phyloP scores from a whole-genome alignment of 2,888 invertebrate species.

The Clistopyga incitator region DNA sequence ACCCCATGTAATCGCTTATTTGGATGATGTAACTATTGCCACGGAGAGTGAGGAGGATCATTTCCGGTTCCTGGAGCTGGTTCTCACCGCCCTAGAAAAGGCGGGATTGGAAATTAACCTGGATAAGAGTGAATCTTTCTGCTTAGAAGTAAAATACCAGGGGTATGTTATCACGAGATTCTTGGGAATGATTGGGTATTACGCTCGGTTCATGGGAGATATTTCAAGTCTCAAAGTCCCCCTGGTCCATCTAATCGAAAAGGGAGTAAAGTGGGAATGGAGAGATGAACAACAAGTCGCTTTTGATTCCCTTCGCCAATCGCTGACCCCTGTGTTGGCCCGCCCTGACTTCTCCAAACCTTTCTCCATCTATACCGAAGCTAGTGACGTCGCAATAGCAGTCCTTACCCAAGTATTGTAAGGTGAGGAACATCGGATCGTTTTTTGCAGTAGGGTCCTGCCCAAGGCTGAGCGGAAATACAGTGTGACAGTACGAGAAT shows the following conservation, averaged over 20 bases:
- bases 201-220: no score
- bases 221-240: no score
- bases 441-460: constrained; percentile 1
- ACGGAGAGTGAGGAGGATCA: no score
- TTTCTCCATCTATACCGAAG: constrained; percentile 40
- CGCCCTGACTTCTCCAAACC: constrained; percentile 37
- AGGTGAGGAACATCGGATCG: constrained; percentile 18
- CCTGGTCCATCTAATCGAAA: no score
- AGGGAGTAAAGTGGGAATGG: background rate
- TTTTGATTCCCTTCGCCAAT: background rate
- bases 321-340: constrained; percentile 36
- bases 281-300: constrained; percentile 6
- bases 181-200: no score
- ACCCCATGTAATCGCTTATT: background rate
- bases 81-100: no score
- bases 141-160: no score
- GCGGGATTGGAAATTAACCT: no score
- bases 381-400: constrained; percentile 6
- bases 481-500: constrained; percentile 33
- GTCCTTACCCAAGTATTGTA: constrained; percentile 15
- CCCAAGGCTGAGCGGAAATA: constrained; percentile 23
- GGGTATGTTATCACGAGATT: no score
- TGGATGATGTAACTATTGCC: background rate
- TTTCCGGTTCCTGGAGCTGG: no score
- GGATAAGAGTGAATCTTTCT: no score